phyloP scores from a whole-genome alignment of 2,797 vertebrate genomes.

The Diplodus sargus region DNA sequence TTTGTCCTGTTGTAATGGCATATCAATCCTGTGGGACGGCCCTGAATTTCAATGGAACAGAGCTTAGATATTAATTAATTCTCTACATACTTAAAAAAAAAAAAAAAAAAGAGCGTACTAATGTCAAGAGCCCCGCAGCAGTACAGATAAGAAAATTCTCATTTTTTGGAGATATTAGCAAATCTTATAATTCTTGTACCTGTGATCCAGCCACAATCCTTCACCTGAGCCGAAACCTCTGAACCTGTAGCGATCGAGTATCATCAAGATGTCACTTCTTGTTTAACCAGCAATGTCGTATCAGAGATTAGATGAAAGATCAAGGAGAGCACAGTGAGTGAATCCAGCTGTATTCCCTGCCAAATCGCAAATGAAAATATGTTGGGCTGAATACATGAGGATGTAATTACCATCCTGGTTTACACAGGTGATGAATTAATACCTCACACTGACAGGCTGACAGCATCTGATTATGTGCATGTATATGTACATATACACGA shows the following conservation, averaged over 20 bases:
- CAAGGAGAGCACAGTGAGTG: not conserved
- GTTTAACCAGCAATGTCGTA: not conserved
- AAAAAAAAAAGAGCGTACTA: too few species aligned
- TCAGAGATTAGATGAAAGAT: conserved; percentile 16
- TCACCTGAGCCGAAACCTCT: not conserved
- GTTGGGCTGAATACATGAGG: conserved; percentile 1
- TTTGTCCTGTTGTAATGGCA: not conserved
- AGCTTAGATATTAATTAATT: not conserved
- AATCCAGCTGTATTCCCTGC: conserved; percentile 6
- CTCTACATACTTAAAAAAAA: not conserved
- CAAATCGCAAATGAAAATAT: conserved; percentile 20
- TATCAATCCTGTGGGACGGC: not conserved
- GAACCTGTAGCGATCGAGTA: not conserved
- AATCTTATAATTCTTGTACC: conserved; percentile 1
- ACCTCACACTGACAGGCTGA: conserved; percentile 4
- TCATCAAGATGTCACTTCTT: not conserved
- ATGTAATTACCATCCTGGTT: conserved; percentile 21
- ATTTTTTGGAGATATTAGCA: not conserved
- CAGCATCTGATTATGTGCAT: conserved; percentile 4
- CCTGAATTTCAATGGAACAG: not conserved
- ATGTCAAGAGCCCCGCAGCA: not conserved
- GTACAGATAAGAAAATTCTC: not conserved
- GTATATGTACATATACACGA: not conserved
- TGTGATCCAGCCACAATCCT: not conserved
- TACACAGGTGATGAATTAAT: conserved; percentile 23